Evolutionary conservation across 2,113 vertebrate genomes (phyloP), one percentile per base, ranked within the genome.

Genomic region (Rhea americana): DNA sequence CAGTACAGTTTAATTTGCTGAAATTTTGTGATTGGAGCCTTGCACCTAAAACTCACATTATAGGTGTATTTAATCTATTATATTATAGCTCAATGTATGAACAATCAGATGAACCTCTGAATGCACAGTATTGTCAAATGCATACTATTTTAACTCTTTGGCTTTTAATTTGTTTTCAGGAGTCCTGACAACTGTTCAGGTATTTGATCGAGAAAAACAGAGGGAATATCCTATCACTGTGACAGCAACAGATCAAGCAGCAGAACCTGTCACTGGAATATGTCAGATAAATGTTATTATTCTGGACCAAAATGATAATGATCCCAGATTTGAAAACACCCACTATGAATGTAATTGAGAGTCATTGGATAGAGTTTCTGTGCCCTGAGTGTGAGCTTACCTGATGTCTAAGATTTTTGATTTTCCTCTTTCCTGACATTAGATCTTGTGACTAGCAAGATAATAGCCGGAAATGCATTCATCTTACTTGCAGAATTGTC

Each of bases 261-360:
- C 82, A 2, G 98, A 99, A 85, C 98, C 98, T 0, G 98, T 99
- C 86, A 98, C 98, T 77, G 98, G 98, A 82, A 98, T 99, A 89
- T 99, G 98, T 90, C 98, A 98, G 95, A 98, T 99, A 79, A 99
- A 98, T 94, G 92, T 99, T 89, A 86, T 98, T 94, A 98, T 99
- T 70, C 95, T 98, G 96, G 98, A 99, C 93, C 98, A 99, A 95
- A 99, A 99, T 48, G 99, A 99, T 97, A 99, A 99, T 95, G 98
- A 98, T 87, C 98, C 98, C 26, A 98, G 98, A 97, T 99, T 99
- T 97, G 98, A 99, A 97, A 99, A 98, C 97, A 97, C 98, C 37
- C 98, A 91, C 92, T 99, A 99, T 87, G 98, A 99, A 96, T 98
- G 98, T 99, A 96, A 99, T 98, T 97, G 77, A 73, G 70, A 89